Conservation (phyloP, 2,888 invertebrate species). For the Tinea pellionella region DNA sequence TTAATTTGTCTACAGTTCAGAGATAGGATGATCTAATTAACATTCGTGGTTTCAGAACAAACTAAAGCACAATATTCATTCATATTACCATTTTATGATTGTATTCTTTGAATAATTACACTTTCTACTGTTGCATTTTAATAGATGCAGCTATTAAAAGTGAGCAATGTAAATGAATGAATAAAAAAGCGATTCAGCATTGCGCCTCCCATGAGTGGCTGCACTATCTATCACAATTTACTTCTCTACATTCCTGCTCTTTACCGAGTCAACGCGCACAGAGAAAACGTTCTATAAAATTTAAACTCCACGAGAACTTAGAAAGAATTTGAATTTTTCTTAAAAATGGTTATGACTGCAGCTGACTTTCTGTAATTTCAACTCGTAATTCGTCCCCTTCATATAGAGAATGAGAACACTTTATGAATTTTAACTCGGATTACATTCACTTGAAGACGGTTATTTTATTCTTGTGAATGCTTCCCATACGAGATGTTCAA, state of each 20-base stretch:
- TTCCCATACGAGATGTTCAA: background rate
- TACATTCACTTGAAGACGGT: background rate
- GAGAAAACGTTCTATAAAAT: conserved; percentile 11
- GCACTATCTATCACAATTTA: conserved; percentile 12
- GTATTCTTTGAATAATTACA: background rate
- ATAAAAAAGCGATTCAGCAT: conserved; percentile 5
- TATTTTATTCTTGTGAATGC: too few relatives aligned
- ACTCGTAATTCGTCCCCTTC: conserved; percentile 3
- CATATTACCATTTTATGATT: background rate
- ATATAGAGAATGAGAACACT: conserved; percentile 5
- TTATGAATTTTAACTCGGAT: background rate
- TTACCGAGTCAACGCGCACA: conserved; percentile 9
- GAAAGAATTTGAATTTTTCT: conserved; percentile 13
- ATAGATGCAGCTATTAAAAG: background rate
- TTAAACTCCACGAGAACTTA: conserved; percentile 7
- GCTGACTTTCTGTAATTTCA: conserved; percentile 11
- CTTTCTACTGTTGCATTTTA: background rate
- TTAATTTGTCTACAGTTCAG: too few relatives aligned
- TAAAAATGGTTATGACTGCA: conserved; percentile 14
- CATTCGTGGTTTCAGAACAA: too few relatives aligned
- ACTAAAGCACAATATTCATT: too few relatives aligned
- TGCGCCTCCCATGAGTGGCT: conserved; percentile 1
- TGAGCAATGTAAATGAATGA: background rate
- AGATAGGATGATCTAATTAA: too few relatives aligned
- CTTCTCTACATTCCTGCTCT: conserved; percentile 10